Conservation (phyloP, 1,140 invertebrate genomes). For the Drosophila parabipectinata region DNA sequence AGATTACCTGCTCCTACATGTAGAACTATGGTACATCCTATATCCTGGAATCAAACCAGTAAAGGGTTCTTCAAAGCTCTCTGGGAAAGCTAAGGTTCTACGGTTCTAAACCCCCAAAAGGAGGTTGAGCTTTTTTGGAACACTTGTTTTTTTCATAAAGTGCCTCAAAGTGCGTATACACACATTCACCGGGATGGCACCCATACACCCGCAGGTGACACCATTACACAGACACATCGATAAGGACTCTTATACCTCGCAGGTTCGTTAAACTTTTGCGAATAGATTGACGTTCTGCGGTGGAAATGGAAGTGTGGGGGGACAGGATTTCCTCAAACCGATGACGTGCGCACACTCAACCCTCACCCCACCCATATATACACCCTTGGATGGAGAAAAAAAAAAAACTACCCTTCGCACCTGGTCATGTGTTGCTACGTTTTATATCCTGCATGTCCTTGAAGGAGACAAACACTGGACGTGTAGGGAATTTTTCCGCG, state of each 20-base stretch:
- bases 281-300: conserved; percentile 58
- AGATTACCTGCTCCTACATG: not conserved
- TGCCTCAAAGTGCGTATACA: conserved; percentile 56
- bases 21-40: not conserved
- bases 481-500: conserved; percentile 38
- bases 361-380: not conserved
- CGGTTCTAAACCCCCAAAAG: not conserved
- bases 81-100: not conserved
- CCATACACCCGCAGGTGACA: not conserved
- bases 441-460: conserved; percentile 70
- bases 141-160: conserved; percentile 4
- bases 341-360: conserved; percentile 71
- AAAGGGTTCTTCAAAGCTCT: conserved; percentile 15
- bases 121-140: conserved; percentile 5
- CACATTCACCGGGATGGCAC: conserved; percentile 14
- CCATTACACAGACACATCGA: conserved; percentile 3
- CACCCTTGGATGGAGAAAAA: not conserved
- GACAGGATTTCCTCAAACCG: conserved; percentile 57
- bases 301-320: conserved; percentile 14
- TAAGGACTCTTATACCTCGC: conserved; percentile 8
- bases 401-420: conserved; percentile 3
- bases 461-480: conserved; percentile 34
- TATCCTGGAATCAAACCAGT: not conserved
- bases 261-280: conserved; percentile 77
- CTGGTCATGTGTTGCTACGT: conserved; percentile 45